Evolutionary conservation across 1,140 invertebrate genomes (phyloP), one percentile per base, ranked within the genome.

Genomic region (Drosophila rufa): DNA sequence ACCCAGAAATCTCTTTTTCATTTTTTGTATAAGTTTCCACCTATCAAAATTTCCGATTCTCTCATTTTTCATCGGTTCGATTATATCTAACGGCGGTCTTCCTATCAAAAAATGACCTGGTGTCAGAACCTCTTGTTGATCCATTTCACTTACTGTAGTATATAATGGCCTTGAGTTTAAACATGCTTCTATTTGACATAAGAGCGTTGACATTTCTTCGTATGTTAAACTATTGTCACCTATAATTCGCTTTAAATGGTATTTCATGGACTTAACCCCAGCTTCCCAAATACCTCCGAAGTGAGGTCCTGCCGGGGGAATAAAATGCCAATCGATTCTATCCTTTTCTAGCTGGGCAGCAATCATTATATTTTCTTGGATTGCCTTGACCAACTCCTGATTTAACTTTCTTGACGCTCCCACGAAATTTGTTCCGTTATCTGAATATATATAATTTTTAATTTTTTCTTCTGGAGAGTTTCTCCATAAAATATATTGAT

Each of bases 391-490:
- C 14, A 48, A 48, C 3, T 27, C 14, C 9, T n/a, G n/a, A n/a
- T n/a, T 8, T 5, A 27, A 27, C n/a, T 50, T 50, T 5, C 47
- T n/a, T n/a, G n/a, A n/a, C n/a, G n/a, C n/a, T 27, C 7, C 3
- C 27, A 50, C 40, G 19, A 47, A 48, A 38, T 61, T 36, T 25
- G 17, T 47, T 11, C 58, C 58, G n/a, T 57, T 57, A 25, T 48
- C 59, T 3, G 33, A 48, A 40, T 48, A 61, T 4, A 60, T 47
- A 47, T 60, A 55, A 19, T 19, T 38, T 38, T 55, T 22, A 17
- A 14, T 15, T 55, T 48, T 48, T 27, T 27, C 25, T 27, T 27
- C 25, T 33, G 19, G 19, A 22, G 19, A 22, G 19, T 22, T 22
- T 22, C 2, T 22, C 2, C 2, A 22, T 22, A 22, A 22, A 22